These are phyloP conservation scores for Ochlodes sylvanus DNA, from an alignment of 2,888 invertebrate genomes.

Conservation along the genomic window DNA sequence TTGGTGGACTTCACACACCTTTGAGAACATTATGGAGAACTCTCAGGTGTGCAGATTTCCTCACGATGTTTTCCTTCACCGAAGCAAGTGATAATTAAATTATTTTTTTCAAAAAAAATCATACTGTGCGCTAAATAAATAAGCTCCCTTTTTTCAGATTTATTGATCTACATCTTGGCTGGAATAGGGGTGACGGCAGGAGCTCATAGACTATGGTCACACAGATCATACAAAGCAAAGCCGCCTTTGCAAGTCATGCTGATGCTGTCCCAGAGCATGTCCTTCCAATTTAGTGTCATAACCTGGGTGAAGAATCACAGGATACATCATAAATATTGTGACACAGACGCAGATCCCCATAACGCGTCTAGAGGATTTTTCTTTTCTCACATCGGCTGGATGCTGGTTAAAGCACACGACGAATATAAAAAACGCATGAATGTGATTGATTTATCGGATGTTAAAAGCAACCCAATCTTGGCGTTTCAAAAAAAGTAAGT, in stretches of 20 bases:
- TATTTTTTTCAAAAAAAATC: too few species aligned
- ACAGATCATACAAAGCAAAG: constrained; percentile 58
- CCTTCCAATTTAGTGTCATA: constrained; percentile 71
- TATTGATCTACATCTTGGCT: neutral
- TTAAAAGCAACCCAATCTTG: constrained; percentile 87
- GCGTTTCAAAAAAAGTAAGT: constrained; percentile 70
- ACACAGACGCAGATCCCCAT: constrained; percentile 91
- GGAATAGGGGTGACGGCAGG: constrained; percentile 16
- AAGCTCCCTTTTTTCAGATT: constrained; percentile 41
- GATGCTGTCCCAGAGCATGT: constrained; percentile 48
- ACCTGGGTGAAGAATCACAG: constrained; percentile 56
- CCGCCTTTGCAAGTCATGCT: constrained; percentile 56
- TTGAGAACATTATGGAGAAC: too few species aligned
- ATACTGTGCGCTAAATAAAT: too few species aligned
- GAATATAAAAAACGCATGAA: constrained; percentile 89
- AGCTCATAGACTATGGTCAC: constrained; percentile 48
- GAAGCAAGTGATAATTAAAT: too few species aligned
- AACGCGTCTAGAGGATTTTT: constrained; percentile 90
- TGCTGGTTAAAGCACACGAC: constrained; percentile 89
- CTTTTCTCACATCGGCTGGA: constrained; percentile 93
- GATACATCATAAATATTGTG: constrained; percentile 85
- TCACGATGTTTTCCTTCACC: too few species aligned
- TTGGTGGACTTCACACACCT: too few species aligned
- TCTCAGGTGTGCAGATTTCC: too few species aligned
- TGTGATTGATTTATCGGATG: constrained; percentile 87